Percentiles rank a stretch among this genome's conserved stretches.
Conservation (phyloP, 2,888 invertebrate genomes). For the Drosophila dives region DNA sequence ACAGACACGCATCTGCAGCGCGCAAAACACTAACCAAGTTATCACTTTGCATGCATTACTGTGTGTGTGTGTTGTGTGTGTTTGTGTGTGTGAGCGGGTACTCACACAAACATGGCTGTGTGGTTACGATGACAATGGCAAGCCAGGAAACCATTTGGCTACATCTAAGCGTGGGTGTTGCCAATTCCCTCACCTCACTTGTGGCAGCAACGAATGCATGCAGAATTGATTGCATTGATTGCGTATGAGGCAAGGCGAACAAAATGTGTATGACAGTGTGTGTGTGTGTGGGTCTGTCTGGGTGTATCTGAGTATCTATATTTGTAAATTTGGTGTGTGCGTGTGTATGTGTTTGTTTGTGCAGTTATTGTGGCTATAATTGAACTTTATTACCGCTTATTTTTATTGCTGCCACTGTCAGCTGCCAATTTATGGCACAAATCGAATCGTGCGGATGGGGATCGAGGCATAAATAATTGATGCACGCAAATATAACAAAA, state of each 20-base stretch:
- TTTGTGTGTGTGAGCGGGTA: conserved; percentile 8
- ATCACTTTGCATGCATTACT: conserved; percentile 41
- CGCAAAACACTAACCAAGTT: conserved; percentile 48
- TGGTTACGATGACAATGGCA: conserved; percentile 39
- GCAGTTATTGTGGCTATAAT: conserved; percentile 77
- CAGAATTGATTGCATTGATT: conserved; percentile 78
- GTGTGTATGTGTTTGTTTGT: conserved; percentile 46
- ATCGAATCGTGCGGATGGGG: conserved; percentile 54
- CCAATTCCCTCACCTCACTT: background rate
- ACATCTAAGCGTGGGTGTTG: conserved; percentile 20
- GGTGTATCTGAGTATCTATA: conserved; percentile 18
- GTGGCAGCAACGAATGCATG: conserved; percentile 39
- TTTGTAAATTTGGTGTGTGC: conserved; percentile 1
- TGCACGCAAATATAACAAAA: conserved; percentile 75
- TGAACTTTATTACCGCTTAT: conserved; percentile 79
- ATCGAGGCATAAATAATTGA: conserved; percentile 67
- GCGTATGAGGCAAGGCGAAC: conserved; percentile 26
- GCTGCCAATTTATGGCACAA: conserved; percentile 73
- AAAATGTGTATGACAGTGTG: conserved; percentile 5
- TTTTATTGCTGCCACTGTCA: conserved; percentile 69
- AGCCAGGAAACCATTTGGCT: conserved; percentile 49
- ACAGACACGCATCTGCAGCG: conserved; percentile 9
- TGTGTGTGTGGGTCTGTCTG: conserved; percentile 17
- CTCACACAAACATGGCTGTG: conserved; percentile 17
- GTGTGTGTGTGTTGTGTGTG: background rate